phyloP scores from a whole-genome alignment of 1,140 invertebrate genomes.

The Doryteuthis pealeii region DNA sequence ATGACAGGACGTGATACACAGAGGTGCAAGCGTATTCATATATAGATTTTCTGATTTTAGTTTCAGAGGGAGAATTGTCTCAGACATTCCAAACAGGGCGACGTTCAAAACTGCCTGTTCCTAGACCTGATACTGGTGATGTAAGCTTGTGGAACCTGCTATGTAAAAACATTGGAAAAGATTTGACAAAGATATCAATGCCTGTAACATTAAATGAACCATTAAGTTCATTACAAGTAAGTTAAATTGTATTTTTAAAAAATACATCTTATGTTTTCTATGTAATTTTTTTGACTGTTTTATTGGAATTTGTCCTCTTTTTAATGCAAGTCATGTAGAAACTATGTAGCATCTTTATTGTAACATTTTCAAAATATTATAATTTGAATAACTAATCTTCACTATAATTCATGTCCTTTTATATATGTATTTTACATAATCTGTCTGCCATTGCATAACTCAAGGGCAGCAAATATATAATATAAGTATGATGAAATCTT shows the following conservation, averaged over 20 bases:
- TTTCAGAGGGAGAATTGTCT: conserved; percentile 40
- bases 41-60: conserved; percentile 25
- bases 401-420: too few relatives aligned
- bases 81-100: conserved; percentile 65
- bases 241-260: conserved; percentile 2
- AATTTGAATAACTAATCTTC: too few relatives aligned
- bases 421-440: too few relatives aligned
- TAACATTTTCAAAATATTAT: too few relatives aligned
- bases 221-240: conserved; percentile 55
- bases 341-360: too few relatives aligned
- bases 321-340: too few relatives aligned
- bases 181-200: conserved; percentile 59
- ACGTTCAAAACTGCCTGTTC: conserved; percentile 71
- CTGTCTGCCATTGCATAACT: too few relatives aligned
- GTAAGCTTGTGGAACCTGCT: conserved; percentile 79
- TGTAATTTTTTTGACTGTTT: background rate
- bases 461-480: too few relatives aligned
- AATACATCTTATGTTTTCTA: background rate
- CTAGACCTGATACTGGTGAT: conserved; percentile 73
- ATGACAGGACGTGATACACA: too few relatives aligned
- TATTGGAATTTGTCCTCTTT: too few relatives aligned
- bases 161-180: conserved; percentile 82
- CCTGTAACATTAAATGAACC: conserved; percentile 61
- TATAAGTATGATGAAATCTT: too few relatives aligned
- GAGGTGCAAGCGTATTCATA: too few relatives aligned